A percentile compares a stretch with the other conserved stretches of the same genome.
These are phyloP conservation scores for Rhinichthys klamathensis DNA, from an alignment of 2,113 vertebrate species.

Conservation along the genomic window DNA sequence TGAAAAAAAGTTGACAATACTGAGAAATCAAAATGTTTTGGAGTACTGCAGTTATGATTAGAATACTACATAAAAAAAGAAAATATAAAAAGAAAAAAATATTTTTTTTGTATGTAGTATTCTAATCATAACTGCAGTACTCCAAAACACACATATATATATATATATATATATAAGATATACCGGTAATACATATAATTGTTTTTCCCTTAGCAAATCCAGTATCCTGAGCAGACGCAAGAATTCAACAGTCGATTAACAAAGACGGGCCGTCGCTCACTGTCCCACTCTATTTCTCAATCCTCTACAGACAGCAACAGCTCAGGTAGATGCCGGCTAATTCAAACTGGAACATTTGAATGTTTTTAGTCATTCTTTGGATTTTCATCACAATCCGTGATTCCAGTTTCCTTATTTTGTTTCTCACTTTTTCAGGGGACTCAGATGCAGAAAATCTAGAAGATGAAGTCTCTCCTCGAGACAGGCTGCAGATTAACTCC, in stretches of 20 bases:
- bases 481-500: slow-evolving; percentile 85
- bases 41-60: not conserved
- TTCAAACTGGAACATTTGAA: not conserved
- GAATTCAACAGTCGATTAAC: slow-evolving; percentile 90
- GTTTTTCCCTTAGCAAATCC: slow-evolving; percentile 78
- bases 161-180: not conserved
- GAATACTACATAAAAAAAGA: no score
- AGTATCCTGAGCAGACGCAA: slow-evolving; percentile 86
- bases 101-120: no score
- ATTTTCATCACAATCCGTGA: not conserved
- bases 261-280: slow-evolving; percentile 83
- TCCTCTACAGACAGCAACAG: slow-evolving; percentile 88
- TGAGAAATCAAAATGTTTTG: not conserved
- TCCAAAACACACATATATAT: no score
- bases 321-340: slow-evolving; percentile 78
- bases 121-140: no score
- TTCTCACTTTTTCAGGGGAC: slow-evolving; percentile 65
- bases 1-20: not conserved
- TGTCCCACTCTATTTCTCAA: slow-evolving; percentile 89
- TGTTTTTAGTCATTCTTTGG: not conserved
- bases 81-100: no score
- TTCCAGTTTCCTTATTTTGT: not conserved
- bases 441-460: slow-evolving; percentile 88
- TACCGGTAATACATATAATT: not conserved
- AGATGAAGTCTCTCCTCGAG: slow-evolving; percentile 82